These are phyloP conservation scores for Dasyurus viverrinus DNA, from an alignment of 2,113 vertebrate genomes.

Conservation along the genomic window DNA sequence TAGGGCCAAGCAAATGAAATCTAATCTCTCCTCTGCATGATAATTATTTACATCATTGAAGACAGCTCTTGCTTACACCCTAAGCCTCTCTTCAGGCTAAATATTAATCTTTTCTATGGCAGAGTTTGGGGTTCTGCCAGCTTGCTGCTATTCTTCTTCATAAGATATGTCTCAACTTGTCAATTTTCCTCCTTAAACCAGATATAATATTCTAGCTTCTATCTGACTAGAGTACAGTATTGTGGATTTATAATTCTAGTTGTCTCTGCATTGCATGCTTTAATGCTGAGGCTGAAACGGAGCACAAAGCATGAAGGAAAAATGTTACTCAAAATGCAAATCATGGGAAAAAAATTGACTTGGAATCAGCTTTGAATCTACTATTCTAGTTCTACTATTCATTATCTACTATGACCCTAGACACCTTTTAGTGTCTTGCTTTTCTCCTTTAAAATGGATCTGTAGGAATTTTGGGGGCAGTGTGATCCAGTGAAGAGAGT, in stretches of 20 bases:
- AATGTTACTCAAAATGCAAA: neutral
- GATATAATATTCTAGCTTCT: neutral
- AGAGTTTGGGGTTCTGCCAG: neutral
- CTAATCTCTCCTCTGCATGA: neutral
- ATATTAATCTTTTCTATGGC: neutral
- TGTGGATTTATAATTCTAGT: neutral
- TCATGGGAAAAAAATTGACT: neutral
- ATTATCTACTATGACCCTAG: neutral
- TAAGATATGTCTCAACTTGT: neutral
- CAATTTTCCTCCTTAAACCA: neutral
- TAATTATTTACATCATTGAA: neutral
- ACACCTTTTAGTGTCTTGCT: neutral
- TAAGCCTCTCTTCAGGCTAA: neutral
- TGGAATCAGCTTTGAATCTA: neutral
- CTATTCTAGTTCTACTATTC: neutral
- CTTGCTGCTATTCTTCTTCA: neutral
- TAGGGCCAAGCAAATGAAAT: neutral
- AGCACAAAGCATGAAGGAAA: neutral
- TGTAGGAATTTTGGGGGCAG: neutral
- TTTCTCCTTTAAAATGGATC: neutral
- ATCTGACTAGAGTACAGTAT: neutral
- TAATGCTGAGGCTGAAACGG: neutral
- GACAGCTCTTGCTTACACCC: neutral
- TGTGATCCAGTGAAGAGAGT: neutral
- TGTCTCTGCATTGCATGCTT: neutral